Evolutionary conservation across 2,888 invertebrate species (phyloP).

Genomic region (Lydus trimaculatus): DNA sequence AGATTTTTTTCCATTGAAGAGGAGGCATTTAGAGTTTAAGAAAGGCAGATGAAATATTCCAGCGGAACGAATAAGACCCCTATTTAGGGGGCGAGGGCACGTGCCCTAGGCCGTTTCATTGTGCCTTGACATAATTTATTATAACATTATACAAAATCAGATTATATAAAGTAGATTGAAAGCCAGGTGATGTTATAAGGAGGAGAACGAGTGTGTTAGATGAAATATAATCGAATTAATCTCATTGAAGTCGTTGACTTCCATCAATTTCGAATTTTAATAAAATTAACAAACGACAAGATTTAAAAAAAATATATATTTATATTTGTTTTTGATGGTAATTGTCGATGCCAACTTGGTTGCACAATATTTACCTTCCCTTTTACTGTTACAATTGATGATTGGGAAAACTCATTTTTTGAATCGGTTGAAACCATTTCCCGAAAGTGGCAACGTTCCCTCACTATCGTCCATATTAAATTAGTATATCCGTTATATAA

Average conservation of each 20-base stretch:
- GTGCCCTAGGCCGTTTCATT: constrained; percentile 35
- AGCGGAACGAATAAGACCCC: constrained; percentile 21
- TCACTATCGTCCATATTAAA: constrained; percentile 37
- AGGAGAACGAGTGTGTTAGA: constrained; percentile 25
- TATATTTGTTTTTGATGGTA: neutral
- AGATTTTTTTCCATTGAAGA: neutral
- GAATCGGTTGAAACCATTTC: constrained; percentile 41
- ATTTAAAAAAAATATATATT: too few species aligned
- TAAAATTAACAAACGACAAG: neutral
- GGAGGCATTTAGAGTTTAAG: constrained; percentile 9
- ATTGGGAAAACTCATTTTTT: constrained; percentile 48
- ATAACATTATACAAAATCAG: constrained; percentile 42
- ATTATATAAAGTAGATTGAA: constrained; percentile 35
- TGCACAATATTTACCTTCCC: neutral
- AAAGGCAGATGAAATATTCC: constrained; percentile 25
- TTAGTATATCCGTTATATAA: constrained; percentile 14
- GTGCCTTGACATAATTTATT: constrained; percentile 41
- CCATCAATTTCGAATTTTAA: neutral
- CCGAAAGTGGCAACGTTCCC: constrained; percentile 40
- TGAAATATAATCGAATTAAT: constrained; percentile 21
- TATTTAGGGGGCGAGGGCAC: constrained; percentile 35
- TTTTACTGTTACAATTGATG: constrained; percentile 46
- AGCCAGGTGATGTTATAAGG: constrained; percentile 36
- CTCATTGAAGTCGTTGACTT: neutral
- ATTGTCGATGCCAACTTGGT: neutral